A percentile compares a stretch with the other conserved stretches of the same genome.
Evolutionary conservation across 2,888 invertebrate genomes (phyloP).

Genomic region (Neria commutata): DNA sequence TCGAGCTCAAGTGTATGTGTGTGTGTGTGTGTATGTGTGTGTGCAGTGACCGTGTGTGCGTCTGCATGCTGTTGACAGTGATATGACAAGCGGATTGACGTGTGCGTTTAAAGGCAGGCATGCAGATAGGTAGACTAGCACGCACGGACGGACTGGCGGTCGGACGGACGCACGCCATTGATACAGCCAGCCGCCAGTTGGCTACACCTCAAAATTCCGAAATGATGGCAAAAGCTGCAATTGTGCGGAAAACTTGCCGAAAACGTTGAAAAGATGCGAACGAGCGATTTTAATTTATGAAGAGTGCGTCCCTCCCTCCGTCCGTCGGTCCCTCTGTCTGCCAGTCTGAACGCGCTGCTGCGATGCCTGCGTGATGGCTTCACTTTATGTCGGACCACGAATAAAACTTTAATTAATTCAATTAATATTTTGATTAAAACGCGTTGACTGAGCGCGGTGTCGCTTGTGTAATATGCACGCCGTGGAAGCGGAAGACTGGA

Average conservation of each 20-base stretch:
- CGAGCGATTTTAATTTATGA: background rate
- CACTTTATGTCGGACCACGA: too few species aligned
- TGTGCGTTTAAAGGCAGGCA: background rate
- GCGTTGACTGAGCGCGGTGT: too few species aligned
- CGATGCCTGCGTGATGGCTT: too few species aligned
- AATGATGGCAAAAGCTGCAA: too few species aligned
- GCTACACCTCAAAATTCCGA: background rate
- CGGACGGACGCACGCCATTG: background rate
- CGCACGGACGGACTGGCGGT: constrained; percentile 1
- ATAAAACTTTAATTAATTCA: too few species aligned
- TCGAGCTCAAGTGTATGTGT: too few species aligned
- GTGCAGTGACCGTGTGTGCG: background rate
- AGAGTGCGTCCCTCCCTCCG: background rate
- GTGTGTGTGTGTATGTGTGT: background rate
- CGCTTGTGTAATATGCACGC: too few species aligned
- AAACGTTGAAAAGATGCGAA: background rate
- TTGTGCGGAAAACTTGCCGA: background rate
- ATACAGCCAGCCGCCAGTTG: background rate
- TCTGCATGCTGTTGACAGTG: background rate
- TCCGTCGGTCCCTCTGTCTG: too few species aligned
- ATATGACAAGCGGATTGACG: constrained; percentile 1
- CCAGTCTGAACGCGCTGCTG: too few species aligned
- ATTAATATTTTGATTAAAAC: too few species aligned
- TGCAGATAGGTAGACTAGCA: background rate
- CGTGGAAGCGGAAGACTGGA: too few species aligned